A percentile compares a stretch with the other conserved stretches of the same genome.
phyloP scores from a whole-genome alignment of 2,113 vertebrate genomes.

The Phrynosoma platyrhinos region DNA sequence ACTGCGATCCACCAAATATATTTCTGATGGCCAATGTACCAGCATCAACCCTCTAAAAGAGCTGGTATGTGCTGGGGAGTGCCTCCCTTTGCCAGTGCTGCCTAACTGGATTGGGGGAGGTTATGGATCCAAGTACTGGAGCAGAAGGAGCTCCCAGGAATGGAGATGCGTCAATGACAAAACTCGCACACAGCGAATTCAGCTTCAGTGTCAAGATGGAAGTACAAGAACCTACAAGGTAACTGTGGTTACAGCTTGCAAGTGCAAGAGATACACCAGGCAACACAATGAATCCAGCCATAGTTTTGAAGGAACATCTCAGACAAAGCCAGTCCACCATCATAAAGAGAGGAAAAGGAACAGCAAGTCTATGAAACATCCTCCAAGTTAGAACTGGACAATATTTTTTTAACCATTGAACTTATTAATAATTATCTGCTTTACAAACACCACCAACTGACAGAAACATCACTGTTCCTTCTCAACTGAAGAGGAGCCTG shows the following conservation, averaged over 20 bases:
- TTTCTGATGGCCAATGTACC: conserved; percentile 95
- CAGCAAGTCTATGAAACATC: conserved; percentile 84
- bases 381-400: conserved; percentile 83
- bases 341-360: conserved; percentile 87
- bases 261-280: conserved; percentile 91
- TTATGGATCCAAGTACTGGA: conserved; percentile 89
- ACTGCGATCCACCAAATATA: conserved; percentile 94
- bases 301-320: conserved; percentile 85
- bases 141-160: conserved; percentile 86
- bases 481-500: conserved; percentile 61
- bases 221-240: conserved; percentile 94
- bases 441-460: conserved; percentile 72
- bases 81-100: conserved; percentile 89
- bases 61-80: conserved; percentile 94
- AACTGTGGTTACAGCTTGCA: conserved; percentile 93
- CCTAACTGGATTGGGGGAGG: conserved; percentile 95
- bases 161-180: conserved; percentile 96
- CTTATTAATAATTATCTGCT: conserved; percentile 67
- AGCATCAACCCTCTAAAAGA: conserved; percentile 93
- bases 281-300: conserved; percentile 92
- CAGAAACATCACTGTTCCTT: conserved; percentile 75
- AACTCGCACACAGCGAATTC: conserved; percentile 90
- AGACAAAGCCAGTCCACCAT: conserved; percentile 84
- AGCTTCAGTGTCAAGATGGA: conserved; percentile 91
- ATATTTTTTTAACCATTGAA: conserved; percentile 54